Percentiles rank a stretch among this genome's conserved stretches.
phyloP scores from a whole-genome alignment of 2,888 invertebrate genomes.

The Eupeodes luniger region DNA sequence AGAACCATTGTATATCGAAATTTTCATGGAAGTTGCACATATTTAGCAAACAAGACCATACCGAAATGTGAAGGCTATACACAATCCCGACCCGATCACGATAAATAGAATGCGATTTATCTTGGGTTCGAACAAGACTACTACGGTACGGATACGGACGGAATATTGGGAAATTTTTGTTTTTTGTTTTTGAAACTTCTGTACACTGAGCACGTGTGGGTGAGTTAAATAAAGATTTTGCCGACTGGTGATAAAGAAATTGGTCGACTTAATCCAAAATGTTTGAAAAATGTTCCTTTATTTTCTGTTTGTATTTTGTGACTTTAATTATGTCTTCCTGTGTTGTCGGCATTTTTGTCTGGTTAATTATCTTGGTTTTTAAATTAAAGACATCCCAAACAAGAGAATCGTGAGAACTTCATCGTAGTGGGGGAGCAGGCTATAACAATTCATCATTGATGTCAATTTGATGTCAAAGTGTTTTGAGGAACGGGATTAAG shows the following conservation, averaged over 20 bases:
- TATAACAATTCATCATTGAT: not conserved
- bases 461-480: not conserved
- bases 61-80: no score
- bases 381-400: not conserved
- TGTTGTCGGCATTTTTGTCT: constrained; percentile 13
- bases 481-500: not conserved
- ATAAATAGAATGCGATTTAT: constrained; percentile 5
- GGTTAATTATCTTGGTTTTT: not conserved
- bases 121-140: not conserved
- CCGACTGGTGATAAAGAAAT: not conserved
- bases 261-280: not conserved
- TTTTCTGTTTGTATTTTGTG: not conserved
- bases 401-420: constrained; percentile 7
- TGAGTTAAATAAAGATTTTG: constrained; percentile 13
- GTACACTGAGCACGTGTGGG: constrained; percentile 1
- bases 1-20: not conserved
- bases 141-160: not conserved
- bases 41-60: constrained; percentile 14
- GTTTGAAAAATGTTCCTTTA: not conserved
- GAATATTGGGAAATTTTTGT: not conserved
- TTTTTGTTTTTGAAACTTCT: not conserved
- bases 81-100: not conserved
- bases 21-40: constrained; percentile 12
- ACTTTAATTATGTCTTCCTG: constrained; percentile 31
- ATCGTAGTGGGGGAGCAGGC: not conserved